Base-by-base conservation (phyloP, 2,888 invertebrate species). In the Napeogenes inachia region DNA sequence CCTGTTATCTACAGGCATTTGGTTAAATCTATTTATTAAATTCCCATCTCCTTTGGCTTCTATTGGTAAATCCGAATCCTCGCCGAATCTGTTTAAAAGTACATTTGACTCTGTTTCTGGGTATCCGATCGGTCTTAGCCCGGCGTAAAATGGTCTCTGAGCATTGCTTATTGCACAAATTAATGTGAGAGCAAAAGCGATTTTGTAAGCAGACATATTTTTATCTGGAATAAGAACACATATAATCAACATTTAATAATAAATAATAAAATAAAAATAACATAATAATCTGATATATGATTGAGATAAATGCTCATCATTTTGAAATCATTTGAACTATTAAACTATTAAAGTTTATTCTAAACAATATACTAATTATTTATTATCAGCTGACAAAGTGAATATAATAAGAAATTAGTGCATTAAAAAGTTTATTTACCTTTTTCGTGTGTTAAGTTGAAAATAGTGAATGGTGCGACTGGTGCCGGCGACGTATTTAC, bases 131-230 rank as follows among this genome's bases (percentile, higher is more conserved):
- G 92, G 88, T 6, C 86, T 80, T 1, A 81, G 73, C 8, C 93
- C 93, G 4, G 94, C 94, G 74, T 93, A 95, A 56, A 92, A 92
- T 0, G 94, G 93, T 33, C 95, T 89, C 77, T 95, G 94, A 2
- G 91, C 91, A 56, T 30, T 65, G 60, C 46, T 54, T 5, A 66
- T 2, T 8, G 64, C 60, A 8, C 66, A 59, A 8, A 69, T 5
- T 6, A 67, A n/a, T 5, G 62, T 45, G 33, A 69, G 13, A 6
- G 66, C 32, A 4, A 69, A 2, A 8, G 33, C 54, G 12, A 69
- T 13, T 59, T 66, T 69, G 55, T 58, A 61, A 4, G 64, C 32
- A 6, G 66, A 59, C 72, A 72, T 72, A 57, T 60, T 66, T 59
- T 1, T 56, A 45, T 60, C 70, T 70, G 66, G 0, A 59, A 66